Percentiles rank a stretch among this genome's conserved stretches.
phyloP scores from a whole-genome alignment of 2,113 vertebrate genomes.

The Malurus elegans region DNA sequence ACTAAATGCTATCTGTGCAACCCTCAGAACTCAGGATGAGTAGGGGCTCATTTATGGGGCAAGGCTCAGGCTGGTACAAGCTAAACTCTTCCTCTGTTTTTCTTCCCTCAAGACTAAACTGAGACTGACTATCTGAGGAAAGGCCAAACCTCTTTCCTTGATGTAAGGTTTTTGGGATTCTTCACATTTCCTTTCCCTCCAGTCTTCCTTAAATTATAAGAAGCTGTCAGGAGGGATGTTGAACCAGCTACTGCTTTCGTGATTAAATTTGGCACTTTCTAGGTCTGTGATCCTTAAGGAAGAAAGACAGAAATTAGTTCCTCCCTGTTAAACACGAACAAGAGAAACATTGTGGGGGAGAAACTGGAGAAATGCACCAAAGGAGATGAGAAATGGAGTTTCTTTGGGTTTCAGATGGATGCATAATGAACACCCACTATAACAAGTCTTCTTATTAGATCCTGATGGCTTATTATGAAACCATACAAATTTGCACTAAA shows the following conservation, averaged over 20 bases:
- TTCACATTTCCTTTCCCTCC: not conserved
- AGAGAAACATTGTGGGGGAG: not conserved
- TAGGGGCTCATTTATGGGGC: not conserved
- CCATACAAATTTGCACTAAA: not conserved
- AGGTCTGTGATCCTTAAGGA: not conserved
- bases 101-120: not conserved
- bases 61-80: not conserved
- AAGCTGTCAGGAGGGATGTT: not conserved
- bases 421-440: not conserved
- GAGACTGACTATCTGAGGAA: not conserved
- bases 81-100: not conserved
- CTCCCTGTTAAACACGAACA: slow-evolving; percentile 13
- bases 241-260: not conserved
- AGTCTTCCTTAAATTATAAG: not conserved
- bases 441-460: not conserved
- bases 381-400: not conserved
- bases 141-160: not conserved
- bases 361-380: not conserved
- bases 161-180: not conserved
- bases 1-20: not conserved
- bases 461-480: not conserved
- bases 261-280: slow-evolving; percentile 31
- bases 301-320: slow-evolving; percentile 35
- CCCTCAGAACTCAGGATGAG: not conserved
- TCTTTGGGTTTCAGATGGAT: not conserved